A percentile compares a stretch with the other conserved stretches of the same genome.
phyloP scores from a whole-genome alignment of 2,888 invertebrate species.

The Caenorhabditis macrosperma region DNA sequence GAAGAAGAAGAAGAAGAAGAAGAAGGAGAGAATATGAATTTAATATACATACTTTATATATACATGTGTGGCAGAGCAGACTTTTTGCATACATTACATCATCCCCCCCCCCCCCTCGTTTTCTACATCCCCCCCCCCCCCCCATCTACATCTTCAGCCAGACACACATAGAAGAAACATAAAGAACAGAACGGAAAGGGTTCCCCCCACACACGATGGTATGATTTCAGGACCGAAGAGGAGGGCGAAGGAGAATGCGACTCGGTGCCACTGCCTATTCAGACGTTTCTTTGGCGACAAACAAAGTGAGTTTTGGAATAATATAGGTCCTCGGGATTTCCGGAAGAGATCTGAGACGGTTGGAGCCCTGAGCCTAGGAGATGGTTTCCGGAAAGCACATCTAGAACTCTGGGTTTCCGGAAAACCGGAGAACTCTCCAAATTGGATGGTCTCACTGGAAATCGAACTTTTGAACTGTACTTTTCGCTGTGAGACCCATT shows the following conservation, averaged over 20 bases:
- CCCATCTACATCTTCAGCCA: too few species aligned
- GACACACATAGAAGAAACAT: too few species aligned
- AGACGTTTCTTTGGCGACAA: constrained; percentile 97
- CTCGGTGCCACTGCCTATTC: constrained; percentile 93
- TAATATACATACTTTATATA: constrained; percentile 51
- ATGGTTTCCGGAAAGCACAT: too few species aligned
- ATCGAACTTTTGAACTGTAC: too few species aligned
- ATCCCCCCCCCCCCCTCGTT: too few species aligned
- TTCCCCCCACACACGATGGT: neutral
- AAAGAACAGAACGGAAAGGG: neutral
- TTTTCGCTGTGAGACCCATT: too few species aligned
- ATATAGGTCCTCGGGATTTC: neutral
- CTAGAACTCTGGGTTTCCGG: too few species aligned
- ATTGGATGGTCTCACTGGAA: too few species aligned
- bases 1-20: neutral
- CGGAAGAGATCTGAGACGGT: neutral
- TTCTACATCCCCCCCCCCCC: too few species aligned
- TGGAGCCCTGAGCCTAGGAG: too few species aligned
- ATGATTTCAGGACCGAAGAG: constrained; percentile 72
- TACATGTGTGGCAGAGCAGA: neutral
- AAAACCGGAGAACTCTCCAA: too few species aligned
- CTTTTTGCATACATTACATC: constrained; percentile 44
- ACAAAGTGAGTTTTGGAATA: constrained; percentile 84
- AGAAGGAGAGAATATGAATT: constrained; percentile 22
- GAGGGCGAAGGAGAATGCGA: constrained; percentile 83